Percentiles rank a stretch among this genome's conserved stretches.
phyloP scores from a whole-genome alignment of 2,888 invertebrate genomes.

The Portevinia maculata region DNA sequence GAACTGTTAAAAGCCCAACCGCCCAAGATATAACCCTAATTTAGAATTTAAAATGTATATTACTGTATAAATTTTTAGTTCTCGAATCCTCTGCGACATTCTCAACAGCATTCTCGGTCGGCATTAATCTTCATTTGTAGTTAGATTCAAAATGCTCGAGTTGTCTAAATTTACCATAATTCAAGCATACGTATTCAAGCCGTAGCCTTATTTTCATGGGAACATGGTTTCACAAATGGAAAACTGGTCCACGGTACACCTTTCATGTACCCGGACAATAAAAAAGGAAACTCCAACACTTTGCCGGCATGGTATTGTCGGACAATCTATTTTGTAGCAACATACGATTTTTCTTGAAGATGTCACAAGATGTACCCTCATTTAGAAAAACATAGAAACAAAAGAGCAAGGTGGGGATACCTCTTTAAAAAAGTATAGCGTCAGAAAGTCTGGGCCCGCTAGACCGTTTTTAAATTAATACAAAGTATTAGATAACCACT shows the following conservation, averaged over 20 bases:
- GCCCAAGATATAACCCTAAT: slow-evolving; percentile 31
- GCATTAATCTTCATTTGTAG: slow-evolving; percentile 68
- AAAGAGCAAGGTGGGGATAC: slow-evolving; percentile 51
- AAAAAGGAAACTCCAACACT: slow-evolving; percentile 41
- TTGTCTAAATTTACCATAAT: slow-evolving; percentile 67
- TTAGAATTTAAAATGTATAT: slow-evolving; percentile 40
- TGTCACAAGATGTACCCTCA: slow-evolving; percentile 73
- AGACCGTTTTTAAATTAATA: slow-evolving; percentile 61
- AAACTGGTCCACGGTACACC: slow-evolving; percentile 56
- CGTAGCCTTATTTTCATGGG: slow-evolving; percentile 49
- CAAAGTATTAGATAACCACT: slow-evolving; percentile 72
- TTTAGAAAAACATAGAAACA: slow-evolving; percentile 72
- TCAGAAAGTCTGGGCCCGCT: slow-evolving; percentile 66
- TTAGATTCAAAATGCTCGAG: slow-evolving; percentile 43
- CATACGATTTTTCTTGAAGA: slow-evolving; percentile 58
- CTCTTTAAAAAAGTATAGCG: slow-evolving; percentile 71
- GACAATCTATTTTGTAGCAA: slow-evolving; percentile 63
- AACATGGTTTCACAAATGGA: slow-evolving; percentile 45
- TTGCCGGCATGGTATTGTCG: slow-evolving; percentile 57
- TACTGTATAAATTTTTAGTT: slow-evolving; percentile 46
- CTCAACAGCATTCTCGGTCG: slow-evolving; percentile 44
- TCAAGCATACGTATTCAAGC: slow-evolving; percentile 69
- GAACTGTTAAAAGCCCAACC: slow-evolving; percentile 44
- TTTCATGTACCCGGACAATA: slow-evolving; percentile 44
- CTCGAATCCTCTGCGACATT: slow-evolving; percentile 47